Conservation (phyloP, 2,113 vertebrate species). For the Solea solea region DNA sequence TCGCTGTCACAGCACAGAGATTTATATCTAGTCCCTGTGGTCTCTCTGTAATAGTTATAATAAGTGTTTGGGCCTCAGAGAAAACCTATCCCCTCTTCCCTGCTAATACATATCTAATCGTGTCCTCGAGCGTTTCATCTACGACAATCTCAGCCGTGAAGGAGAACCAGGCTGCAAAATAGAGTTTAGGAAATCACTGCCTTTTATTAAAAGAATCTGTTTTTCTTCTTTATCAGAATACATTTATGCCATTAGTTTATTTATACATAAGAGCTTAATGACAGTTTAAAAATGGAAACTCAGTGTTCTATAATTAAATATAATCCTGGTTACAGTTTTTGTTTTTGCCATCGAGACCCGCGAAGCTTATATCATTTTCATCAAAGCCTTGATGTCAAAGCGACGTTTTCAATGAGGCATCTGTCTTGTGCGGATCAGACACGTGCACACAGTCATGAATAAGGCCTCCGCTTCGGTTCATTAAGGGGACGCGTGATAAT, state of each 20-base stretch:
- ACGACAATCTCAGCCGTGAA: slow-evolving; percentile 55
- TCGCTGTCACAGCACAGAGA: slow-evolving; percentile 54
- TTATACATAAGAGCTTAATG: not conserved
- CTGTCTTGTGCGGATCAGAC: slow-evolving; percentile 80
- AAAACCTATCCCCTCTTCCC: slow-evolving; percentile 78
- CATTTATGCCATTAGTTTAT: not conserved
- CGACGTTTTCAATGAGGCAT: slow-evolving; percentile 68
- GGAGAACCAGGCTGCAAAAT: slow-evolving; percentile 42
- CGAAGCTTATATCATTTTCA: slow-evolving; percentile 58
- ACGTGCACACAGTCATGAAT: slow-evolving; percentile 85
- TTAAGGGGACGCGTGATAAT: slow-evolving; percentile 92
- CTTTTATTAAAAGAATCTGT: not conserved
- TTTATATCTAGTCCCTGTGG: slow-evolving; percentile 64
- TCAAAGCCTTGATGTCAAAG: slow-evolving; percentile 60
- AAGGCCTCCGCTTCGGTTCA: slow-evolving; percentile 89
- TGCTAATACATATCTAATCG: slow-evolving; percentile 93
- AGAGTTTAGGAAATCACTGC: slow-evolving; percentile 30
- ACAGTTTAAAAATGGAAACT: not conserved
- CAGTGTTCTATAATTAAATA: slow-evolving; percentile 19
- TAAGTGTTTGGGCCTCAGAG: slow-evolving; percentile 82
- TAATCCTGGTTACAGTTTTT: slow-evolving; percentile 46
- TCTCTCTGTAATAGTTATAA: slow-evolving; percentile 73
- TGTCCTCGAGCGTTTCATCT: slow-evolving; percentile 83
- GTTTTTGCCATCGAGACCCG: slow-evolving; percentile 35
- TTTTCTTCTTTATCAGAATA: not conserved